Evolutionary conservation across 2,888 invertebrate genomes (phyloP).

Genomic region (Kryphioiulus occultus): DNA sequence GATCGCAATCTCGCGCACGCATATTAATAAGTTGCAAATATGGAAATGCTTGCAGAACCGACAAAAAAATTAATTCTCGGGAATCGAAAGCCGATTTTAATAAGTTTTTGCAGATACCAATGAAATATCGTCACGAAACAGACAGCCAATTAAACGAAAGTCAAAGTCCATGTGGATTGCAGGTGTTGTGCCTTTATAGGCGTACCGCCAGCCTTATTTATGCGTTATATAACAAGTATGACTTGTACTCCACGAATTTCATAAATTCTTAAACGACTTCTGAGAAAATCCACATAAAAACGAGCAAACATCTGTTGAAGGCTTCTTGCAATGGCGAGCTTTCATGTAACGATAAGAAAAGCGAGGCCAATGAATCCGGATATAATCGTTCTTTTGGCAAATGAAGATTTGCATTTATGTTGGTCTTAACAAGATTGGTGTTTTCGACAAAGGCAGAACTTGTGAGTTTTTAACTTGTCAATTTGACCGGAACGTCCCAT

Average conservation of each 20-base stretch:
- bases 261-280: constrained; percentile 32
- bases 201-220: constrained; percentile 13
- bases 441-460: too few species aligned
- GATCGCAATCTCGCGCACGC: neutral
- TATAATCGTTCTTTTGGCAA: neutral
- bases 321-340: neutral
- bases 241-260: neutral
- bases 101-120: neutral
- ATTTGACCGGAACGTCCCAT: neutral
- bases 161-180: constrained; percentile 25
- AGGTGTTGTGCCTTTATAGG: constrained; percentile 1
- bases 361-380: constrained; percentile 1
- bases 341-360: constrained; percentile 3
- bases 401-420: neutral
- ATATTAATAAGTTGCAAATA: neutral
- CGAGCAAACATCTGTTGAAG: neutral
- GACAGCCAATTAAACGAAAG: neutral
- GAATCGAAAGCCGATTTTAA: neutral
- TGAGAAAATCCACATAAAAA: neutral
- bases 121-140: constrained; percentile 25
- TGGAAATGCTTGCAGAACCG: neutral
- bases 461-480: too few species aligned
- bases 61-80: neutral
- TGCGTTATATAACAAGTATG: constrained; percentile 32
- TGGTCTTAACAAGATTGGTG: too few species aligned